A percentile compares a stretch with the other conserved stretches of the same genome.
Evolutionary conservation across 2,888 invertebrate species (phyloP).

Genomic region (Pachliopta kotzebuea): DNA sequence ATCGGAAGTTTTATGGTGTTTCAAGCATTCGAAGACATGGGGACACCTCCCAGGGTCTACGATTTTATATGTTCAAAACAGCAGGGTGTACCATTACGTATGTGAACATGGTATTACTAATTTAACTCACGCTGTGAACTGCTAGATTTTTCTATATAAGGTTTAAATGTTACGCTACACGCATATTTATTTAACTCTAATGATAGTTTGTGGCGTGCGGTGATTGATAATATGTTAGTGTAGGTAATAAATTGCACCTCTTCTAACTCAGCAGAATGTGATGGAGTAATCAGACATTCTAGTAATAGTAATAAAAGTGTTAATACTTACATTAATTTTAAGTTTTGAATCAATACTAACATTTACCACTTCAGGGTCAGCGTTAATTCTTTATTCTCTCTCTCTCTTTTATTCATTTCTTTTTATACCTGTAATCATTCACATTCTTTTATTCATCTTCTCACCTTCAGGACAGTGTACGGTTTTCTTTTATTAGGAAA

Average conservation of each 20-base stretch:
- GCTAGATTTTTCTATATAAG: neutral
- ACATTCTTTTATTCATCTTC: too few species aligned
- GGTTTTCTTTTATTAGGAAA: too few species aligned
- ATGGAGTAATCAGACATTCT: neutral
- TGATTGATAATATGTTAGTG: neutral
- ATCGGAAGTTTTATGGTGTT: neutral
- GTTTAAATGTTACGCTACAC: neutral
- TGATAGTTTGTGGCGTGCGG: neutral
- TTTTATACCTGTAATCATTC: too few species aligned
- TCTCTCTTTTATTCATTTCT: too few species aligned
- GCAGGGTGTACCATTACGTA: neutral
- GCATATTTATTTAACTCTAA: neutral
- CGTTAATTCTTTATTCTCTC: too few species aligned
- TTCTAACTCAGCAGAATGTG: neutral
- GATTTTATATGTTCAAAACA: neutral
- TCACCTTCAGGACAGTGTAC: too few species aligned
- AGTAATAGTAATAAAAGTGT: too few species aligned
- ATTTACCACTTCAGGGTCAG: too few species aligned
- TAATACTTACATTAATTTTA: too few species aligned
- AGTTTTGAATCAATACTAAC: too few species aligned
- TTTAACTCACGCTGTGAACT: slow-evolving; percentile 1
- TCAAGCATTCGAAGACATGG: neutral
- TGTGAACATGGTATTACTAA: neutral
- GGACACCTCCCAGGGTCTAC: neutral
- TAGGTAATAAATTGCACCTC: neutral